phyloP scores from a whole-genome alignment of 1,140 invertebrate genomes.

The Aphis gossypii region DNA sequence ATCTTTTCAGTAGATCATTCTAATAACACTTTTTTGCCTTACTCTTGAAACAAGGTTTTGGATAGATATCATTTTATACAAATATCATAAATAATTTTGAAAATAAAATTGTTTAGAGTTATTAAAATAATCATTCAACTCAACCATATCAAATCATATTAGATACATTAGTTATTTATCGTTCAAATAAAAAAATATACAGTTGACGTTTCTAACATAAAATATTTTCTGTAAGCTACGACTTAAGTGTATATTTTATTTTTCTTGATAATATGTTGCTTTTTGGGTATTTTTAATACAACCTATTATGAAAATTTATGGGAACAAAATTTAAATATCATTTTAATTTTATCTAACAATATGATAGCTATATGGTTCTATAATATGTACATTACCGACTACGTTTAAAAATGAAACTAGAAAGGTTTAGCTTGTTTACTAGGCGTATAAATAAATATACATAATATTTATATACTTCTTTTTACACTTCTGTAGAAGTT shows the following conservation, averaged over 20 bases:
- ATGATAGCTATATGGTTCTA: background rate
- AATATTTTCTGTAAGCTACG: background rate
- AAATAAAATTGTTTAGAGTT: background rate
- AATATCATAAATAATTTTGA: background rate
- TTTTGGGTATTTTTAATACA: constrained; percentile 17
- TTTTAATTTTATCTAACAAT: background rate
- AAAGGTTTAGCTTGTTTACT: constrained; percentile 17
- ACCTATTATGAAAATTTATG: background rate
- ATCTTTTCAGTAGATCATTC: background rate
- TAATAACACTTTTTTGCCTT: background rate
- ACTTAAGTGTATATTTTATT: background rate
- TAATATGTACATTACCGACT: background rate
- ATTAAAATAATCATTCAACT: background rate
- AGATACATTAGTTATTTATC: background rate
- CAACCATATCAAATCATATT: background rate
- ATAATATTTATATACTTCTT: constrained; percentile 4
- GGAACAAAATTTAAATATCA: constrained; percentile 7
- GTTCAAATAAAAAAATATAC: background rate
- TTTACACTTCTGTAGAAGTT: constrained; percentile 31
- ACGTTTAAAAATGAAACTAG: constrained; percentile 26
- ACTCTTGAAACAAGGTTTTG: background rate
- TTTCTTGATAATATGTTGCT: constrained; percentile 6
- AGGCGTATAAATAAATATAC: background rate
- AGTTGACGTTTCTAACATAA: background rate
- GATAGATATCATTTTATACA: background rate